These are phyloP conservation scores for Acanthochromis polyacanthus DNA, from an alignment of 2,113 vertebrate genomes.

Conservation along the genomic window DNA sequence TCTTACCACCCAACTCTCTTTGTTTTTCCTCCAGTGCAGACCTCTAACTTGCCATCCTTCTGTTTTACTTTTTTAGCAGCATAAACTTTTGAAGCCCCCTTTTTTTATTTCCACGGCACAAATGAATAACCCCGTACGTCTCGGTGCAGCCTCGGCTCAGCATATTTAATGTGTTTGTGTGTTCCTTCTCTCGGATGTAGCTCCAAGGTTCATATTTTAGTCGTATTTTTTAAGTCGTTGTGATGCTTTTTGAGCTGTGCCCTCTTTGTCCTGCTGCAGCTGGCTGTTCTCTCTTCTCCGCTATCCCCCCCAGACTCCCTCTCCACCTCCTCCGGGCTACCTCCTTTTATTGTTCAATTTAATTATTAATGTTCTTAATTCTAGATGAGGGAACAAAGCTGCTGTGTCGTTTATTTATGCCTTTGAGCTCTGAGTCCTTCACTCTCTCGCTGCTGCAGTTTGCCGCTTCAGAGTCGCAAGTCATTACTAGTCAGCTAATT, in stretches of 20 bases:
- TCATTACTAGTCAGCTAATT: constrained; percentile 68
- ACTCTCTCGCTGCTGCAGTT: constrained; percentile 19
- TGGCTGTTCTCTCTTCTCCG: constrained; percentile 23
- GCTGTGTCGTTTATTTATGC: constrained; percentile 55
- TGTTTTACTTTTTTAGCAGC: constrained; percentile 16
- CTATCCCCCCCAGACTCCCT: neutral
- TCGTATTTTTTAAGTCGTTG: neutral
- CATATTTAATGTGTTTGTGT: constrained; percentile 38
- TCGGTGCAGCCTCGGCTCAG: neutral
- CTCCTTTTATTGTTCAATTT: constrained; percentile 67
- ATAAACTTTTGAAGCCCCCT: constrained; percentile 13
- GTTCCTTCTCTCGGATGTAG: constrained; percentile 22
- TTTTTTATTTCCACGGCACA: constrained; percentile 9
- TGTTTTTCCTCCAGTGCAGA: constrained; percentile 1
- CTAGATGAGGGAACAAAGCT: constrained; percentile 63
- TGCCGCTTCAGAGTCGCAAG: constrained; percentile 56
- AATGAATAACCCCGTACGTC: constrained; percentile 8
- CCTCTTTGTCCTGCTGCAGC: constrained; percentile 51
- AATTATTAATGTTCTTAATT: constrained; percentile 76
- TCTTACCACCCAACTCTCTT: constrained; percentile 35
- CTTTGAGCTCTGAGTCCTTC: constrained; percentile 56
- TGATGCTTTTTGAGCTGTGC: constrained; percentile 8
- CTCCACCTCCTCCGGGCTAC: constrained; percentile 7
- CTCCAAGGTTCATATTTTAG: constrained; percentile 20
- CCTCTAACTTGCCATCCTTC: constrained; percentile 7